Percentiles rank a stretch among this genome's conserved stretches.
phyloP scores from a whole-genome alignment of 2,888 invertebrate genomes.

The Megastigmus dorsalis region DNA sequence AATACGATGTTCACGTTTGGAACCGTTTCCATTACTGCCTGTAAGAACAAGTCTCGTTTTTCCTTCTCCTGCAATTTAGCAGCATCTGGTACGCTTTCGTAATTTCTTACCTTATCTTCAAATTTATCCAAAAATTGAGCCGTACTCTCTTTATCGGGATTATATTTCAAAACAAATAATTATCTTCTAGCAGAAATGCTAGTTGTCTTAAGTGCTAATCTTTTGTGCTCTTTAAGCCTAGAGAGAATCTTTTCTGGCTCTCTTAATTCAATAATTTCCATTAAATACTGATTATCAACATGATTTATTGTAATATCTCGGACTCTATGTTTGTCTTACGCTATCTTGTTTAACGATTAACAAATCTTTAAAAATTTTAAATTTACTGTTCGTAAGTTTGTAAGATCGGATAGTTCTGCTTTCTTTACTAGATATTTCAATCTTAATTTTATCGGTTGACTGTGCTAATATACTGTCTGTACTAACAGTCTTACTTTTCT shows the following conservation, averaged over 20 bases:
- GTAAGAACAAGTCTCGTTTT: constrained; percentile 4
- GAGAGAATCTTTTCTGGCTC: not conserved
- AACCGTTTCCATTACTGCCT: too few species aligned
- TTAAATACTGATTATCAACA: too few species aligned
- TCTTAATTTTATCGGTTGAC: not conserved
- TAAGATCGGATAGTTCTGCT: not conserved
- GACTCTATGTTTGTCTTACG: not conserved
- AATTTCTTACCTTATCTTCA: not conserved
- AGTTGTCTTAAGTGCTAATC: not conserved
- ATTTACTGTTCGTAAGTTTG: not conserved
- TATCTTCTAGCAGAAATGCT: not conserved
- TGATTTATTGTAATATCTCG: not conserved
- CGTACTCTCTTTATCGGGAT: not conserved
- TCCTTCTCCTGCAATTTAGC: not conserved
- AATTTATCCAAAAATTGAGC: not conserved
- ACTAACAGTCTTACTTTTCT: too few species aligned
- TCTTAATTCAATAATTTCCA: not conserved
- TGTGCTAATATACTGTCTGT: not conserved
- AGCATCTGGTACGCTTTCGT: not conserved
- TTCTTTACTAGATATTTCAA: not conserved
- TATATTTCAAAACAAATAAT: not conserved
- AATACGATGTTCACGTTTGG: not conserved
- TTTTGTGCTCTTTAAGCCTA: not conserved
- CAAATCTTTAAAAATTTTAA: not conserved
- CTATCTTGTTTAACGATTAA: not conserved